Percentiles rank a stretch among this genome's conserved stretches.
Evolutionary conservation across 1,140 invertebrate genomes (phyloP).

Genomic region (Tetramorium simillimum): DNA sequence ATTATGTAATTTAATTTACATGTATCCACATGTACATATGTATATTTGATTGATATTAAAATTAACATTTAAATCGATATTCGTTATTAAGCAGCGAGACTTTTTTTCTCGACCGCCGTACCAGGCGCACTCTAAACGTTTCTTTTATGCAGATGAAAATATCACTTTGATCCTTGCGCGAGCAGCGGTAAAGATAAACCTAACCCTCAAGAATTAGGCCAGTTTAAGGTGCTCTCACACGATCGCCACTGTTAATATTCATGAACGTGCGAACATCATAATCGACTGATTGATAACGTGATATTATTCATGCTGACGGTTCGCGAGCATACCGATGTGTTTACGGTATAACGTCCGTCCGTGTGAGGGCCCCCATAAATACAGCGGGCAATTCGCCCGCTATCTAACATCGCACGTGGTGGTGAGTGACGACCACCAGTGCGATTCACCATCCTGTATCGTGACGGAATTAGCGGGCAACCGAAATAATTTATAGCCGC

Average conservation of each 20-base stretch:
- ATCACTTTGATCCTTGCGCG: constrained; percentile 17
- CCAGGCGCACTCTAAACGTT: neutral
- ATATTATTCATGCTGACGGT: neutral
- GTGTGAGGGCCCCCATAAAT: constrained; percentile 1
- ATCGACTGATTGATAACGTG: constrained; percentile 17
- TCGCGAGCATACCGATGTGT: neutral
- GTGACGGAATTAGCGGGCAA: constrained; percentile 69
- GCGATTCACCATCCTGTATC: constrained; percentile 54
- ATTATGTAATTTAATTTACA: neutral
- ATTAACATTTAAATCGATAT: neutral
- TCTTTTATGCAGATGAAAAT: constrained; percentile 24
- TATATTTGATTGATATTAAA: neutral
- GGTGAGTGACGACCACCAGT: constrained; percentile 46
- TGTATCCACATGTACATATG: neutral
- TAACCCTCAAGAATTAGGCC: constrained; percentile 20
- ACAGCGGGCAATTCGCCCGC: neutral
- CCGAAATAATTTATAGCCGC: constrained; percentile 69
- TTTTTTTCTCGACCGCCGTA: neutral
- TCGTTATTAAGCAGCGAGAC: neutral
- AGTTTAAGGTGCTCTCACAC: constrained; percentile 35
- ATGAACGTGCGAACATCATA: constrained; percentile 19
- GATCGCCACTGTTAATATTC: neutral
- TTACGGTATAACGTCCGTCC: neutral
- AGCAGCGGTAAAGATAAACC: constrained; percentile 29
- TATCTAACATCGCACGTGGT: neutral